Base-by-base conservation (phyloP, 1,140 invertebrate genomes). In the Nephotettix cincticeps region DNA sequence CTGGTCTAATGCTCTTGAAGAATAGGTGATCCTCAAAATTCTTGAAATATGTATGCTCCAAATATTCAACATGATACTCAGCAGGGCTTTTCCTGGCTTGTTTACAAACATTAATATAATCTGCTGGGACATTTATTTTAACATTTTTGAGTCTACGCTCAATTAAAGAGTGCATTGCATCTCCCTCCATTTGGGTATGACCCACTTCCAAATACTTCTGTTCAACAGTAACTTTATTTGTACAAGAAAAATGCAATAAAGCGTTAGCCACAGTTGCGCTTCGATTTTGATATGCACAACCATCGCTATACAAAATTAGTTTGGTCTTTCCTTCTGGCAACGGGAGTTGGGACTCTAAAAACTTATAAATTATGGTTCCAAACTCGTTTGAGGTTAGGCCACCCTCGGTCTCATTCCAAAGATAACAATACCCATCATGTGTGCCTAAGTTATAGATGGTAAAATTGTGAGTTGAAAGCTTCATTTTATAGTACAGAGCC, bases 151-250 rank as follows among this genome's bases (percentile, higher is more conserved):
- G 54, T 30, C 72, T 56, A 29, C 30, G 56, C 29, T 73, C 72
- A 14, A 78, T 78, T 11, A 70, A 54, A 58, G 63, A 75, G 68
- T 83, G 80, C 9, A 81, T 77, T 11, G 75, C 76, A 70, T 83
- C 81, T 66, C 75, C 75, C 69, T 82, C 80, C 79, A 81, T 83
- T 65, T 81, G 80, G 23, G 79, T 81, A 68, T 82, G 81, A 13
- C 81, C 81, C 25, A 74, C 76, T 73, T 79, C 78, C 9, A 82
- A 69, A 75, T 75, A 82, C 72, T 82, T 83, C 74, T 82, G 82
- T 27, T 65, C 73, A 58, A 83, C 79, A 0, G 61, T 72, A 13
- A 79, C 72, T 11, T 77, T 72, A 27, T 68, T 71, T 64, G 69
- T 75, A 36, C 45, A 68, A 29, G 78, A 72, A 40, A 78, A 72